Percentiles rank a stretch among this genome's conserved stretches.
Evolutionary conservation across 1,140 invertebrate genomes (phyloP).

Genomic region (Aphelinus certus): DNA sequence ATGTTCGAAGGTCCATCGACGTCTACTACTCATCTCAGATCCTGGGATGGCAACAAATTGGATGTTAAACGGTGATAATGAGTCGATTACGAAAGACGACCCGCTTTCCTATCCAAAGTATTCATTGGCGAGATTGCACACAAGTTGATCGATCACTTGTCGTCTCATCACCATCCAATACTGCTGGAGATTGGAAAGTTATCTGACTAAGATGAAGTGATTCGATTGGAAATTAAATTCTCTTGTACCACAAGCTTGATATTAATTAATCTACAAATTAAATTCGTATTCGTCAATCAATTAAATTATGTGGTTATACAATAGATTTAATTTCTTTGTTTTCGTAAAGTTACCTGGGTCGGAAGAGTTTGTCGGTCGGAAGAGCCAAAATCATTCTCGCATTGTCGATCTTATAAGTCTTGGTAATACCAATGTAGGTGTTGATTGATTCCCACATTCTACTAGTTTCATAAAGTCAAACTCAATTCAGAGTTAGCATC

Average conservation of each 20-base stretch:
- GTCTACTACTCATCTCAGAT: constrained; percentile 42
- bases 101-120: constrained; percentile 41
- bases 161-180: constrained; percentile 26
- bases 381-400: too few relatives aligned
- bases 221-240: constrained; percentile 20
- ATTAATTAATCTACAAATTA: not conserved
- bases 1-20: constrained; percentile 28
- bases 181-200: constrained; percentile 28
- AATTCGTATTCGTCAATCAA: not conserved
- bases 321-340: too few relatives aligned
- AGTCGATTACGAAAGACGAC: constrained; percentile 54
- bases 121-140: constrained; percentile 44
- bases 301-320: not conserved
- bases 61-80: constrained; percentile 60
- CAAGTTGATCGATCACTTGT: constrained; percentile 39
- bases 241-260: too few relatives aligned
- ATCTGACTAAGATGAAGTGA: constrained; percentile 9
- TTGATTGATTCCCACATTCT: too few relatives aligned
- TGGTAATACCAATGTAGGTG: too few relatives aligned
- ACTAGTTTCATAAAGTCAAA: too few relatives aligned
- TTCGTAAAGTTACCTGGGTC: too few relatives aligned
- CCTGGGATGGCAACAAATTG: constrained; percentile 57
- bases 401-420: too few relatives aligned
- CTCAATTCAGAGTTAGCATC: too few relatives aligned
- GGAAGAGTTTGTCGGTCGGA: too few relatives aligned